Evolutionary conservation across 2,888 invertebrate genomes (phyloP), one percentile per base, ranked within the genome.

Genomic region (Leptinotarsa rubiginosa): DNA sequence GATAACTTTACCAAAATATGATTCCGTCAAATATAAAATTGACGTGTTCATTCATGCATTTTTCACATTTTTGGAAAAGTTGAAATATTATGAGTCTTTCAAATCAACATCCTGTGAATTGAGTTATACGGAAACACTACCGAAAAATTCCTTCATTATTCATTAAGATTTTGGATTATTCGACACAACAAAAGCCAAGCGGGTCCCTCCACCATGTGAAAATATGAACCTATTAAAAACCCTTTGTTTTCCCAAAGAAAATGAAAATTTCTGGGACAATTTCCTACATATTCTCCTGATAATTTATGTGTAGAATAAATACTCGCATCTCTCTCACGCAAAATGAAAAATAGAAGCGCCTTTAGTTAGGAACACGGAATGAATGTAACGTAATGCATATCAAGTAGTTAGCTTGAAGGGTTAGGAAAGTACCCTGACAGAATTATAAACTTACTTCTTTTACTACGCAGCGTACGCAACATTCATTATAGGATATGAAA

Each of bases 321-420:
- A 85, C 82, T 84, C 84, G 78, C 83, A 83, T 85, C 83, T 84
- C 84, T 84, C 81, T 41, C 83, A 82, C 83, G 84, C 81, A 83
- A 82, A 85, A 86, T 86, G 86, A 86, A 87, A 87, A 87, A 87
- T 87, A 85, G 86, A 85, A 85, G 82, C 83, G 84, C 85, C 85
- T 86, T 86, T 86, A 86, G 86, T 86, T 86, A 85, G 84, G 84
- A 85, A 85, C 85, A 86, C 86, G 85, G 86, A 87, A 87, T 87
- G 87, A 87, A 86, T 84, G 86, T 85, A 83, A 85, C 85, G 86
- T 87, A 87, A 87, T 87, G 87, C 87, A 87, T 87, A 87, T 85
- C 86, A 87, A 87, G 87, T 87, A 86, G 87, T 86, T 86, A 86
- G 86, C 84, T 86, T 85, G 86, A 86, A 86, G 87, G 86, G 83